Evolutionary conservation across 2,797 vertebrate genomes (phyloP), one percentile per base, ranked within the genome.

Genomic region (Clarias pachynema): DNA sequence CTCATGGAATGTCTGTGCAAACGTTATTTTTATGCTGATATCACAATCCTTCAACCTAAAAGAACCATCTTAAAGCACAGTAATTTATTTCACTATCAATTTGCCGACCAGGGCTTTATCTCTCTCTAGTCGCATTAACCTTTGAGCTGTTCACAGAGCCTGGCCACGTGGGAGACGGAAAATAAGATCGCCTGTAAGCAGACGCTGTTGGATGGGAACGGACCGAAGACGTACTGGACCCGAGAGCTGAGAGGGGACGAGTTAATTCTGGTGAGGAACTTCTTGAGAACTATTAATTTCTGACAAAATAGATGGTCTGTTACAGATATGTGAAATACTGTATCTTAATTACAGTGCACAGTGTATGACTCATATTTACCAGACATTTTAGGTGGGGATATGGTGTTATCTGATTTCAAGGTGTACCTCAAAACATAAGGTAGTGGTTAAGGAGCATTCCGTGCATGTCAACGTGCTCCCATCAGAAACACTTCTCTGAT

Each of bases 111-210:
- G 62, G n/a, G 9, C 79, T 79, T 79, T 79, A 40, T 62, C 40
- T 79, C 59, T 68, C 62, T 81, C 16, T 0, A 22, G 62, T 66
- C 49, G 26, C 62, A 66, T 81, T 88, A 82, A 73, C 53, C 31
- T 72, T 40, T 37, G 69, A 12, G 77, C 81, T 85, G n/a, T 87
- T 65, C 26, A 37, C 95, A 99, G 98, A 99, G 98, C 89, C 92
- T 98, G 92, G 94, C 97, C 89, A 97, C 96, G 79, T 99, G 98
- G 98, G 98, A 99, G 91, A 97, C 94, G 0, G 97, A 98, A 92
- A 98, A 97, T 93, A 99, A 99, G 94, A 97, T 99, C 85, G 95
- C 94, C 91, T 99, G 98, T 94, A 97, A 95, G 88, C 98, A 99
- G 93, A 98, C 96, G 81, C 96, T 99, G 0, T 82, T 97, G 85